phyloP scores from a whole-genome alignment of 37 sponge, comb jelly and placozoan genomes.

The Haliclona indistincta region DNA sequence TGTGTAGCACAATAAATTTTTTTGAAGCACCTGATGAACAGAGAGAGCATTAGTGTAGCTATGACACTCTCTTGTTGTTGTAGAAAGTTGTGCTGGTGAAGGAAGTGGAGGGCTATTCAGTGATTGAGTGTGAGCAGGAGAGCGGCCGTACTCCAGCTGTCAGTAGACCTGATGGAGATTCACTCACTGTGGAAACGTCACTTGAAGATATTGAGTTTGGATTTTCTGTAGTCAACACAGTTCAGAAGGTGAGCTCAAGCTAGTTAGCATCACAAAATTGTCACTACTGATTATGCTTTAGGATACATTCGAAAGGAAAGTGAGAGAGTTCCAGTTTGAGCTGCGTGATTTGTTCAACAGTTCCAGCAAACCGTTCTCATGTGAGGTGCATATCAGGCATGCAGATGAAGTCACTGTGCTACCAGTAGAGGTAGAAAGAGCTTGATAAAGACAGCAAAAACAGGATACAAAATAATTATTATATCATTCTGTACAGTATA shows the following conservation, averaged over 20 bases:
- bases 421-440: constrained; percentile 26
- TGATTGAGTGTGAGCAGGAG: constrained; percentile 42
- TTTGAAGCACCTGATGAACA: too few relatives aligned
- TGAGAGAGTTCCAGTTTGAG: constrained; percentile 51
- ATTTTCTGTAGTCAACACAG: constrained; percentile 41
- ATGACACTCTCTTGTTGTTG: too few relatives aligned
- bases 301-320: constrained; percentile 45
- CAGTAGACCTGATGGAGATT: constrained; percentile 13
- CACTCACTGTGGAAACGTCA: constrained; percentile 60
- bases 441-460: too few relatives aligned
- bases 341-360: constrained; percentile 45
- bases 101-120: constrained; percentile 9
- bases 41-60: too few relatives aligned
- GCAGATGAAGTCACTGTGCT: constrained; percentile 36
- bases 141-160: constrained; percentile 1
- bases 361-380: constrained; percentile 44
- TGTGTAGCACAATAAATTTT: too few relatives aligned
- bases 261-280: not conserved
- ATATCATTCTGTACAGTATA: not conserved
- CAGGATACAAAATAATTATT: too few relatives aligned
- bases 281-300: constrained; percentile 3
- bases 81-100: constrained; percentile 45
- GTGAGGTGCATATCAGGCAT: constrained; percentile 49
- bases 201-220: constrained; percentile 69
- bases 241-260: constrained; percentile 35